A percentile compares a stretch with the other conserved stretches of the same genome.
Conservation (phyloP, 2,797 vertebrate genomes). For the Parotocinclus haroldoi region DNA sequence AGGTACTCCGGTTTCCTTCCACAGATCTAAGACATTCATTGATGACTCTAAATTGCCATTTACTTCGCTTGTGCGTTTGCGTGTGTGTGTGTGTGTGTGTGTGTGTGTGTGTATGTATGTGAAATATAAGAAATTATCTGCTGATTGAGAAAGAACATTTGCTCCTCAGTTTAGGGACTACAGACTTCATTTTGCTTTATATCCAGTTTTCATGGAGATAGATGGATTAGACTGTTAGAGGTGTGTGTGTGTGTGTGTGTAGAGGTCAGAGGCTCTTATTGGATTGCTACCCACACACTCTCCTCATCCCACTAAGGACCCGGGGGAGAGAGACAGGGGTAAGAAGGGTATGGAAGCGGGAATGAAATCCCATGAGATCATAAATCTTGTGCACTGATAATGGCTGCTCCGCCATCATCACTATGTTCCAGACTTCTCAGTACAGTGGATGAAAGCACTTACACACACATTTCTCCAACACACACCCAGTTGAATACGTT, state of each 20-base stretch:
- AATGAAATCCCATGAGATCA: conserved; percentile 75
- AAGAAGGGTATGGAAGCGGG: conserved; percentile 48
- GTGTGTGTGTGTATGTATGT: too few species aligned
- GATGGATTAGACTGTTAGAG: conserved; percentile 57
- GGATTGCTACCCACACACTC: conserved; percentile 57
- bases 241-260: conserved; percentile 21
- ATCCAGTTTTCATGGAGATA: conserved; percentile 58
- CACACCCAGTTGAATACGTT: background rate
- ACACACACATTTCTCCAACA: conserved; percentile 11
- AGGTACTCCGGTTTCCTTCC: too few species aligned
- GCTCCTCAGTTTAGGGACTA: too few species aligned
- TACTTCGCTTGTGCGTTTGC: too few species aligned
- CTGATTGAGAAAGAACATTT: too few species aligned
- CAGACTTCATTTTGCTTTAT: conserved; percentile 26
- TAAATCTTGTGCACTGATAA: conserved; percentile 67
- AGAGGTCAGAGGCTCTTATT: conserved; percentile 50
- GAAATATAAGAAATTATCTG: too few species aligned
- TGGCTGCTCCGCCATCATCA: conserved; percentile 43
- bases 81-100: too few species aligned
- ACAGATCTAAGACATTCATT: too few species aligned
- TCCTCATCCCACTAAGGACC: conserved; percentile 75
- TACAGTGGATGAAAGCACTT: conserved; percentile 4
- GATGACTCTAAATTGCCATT: too few species aligned
- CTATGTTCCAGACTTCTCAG: conserved; percentile 33
- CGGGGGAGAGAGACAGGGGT: conserved; percentile 7